These are phyloP conservation scores for Silvanus unidentatus DNA, from an alignment of 2,888 invertebrate species.

Conservation along the genomic window DNA sequence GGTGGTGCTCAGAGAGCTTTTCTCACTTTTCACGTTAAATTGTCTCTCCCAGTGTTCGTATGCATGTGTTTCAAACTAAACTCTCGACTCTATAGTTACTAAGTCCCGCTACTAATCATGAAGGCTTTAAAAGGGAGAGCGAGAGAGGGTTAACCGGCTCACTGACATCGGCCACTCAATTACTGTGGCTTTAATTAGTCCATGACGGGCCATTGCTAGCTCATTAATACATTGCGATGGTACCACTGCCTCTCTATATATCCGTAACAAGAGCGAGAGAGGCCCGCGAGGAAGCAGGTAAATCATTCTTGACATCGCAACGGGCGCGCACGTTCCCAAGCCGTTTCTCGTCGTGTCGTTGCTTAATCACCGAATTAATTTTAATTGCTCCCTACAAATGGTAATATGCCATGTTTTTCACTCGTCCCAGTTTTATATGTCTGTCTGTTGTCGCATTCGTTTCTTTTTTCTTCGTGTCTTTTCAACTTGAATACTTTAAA, in stretches of 20 bases:
- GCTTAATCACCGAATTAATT: constrained; percentile 43
- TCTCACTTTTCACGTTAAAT: too few relatives aligned
- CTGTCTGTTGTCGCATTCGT: too few relatives aligned
- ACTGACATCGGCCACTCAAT: constrained; percentile 46
- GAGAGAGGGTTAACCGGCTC: constrained; percentile 41
- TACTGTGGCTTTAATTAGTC: constrained; percentile 46
- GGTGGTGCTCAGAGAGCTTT: background rate
- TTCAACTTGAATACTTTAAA: too few relatives aligned
- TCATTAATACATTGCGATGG: constrained; percentile 42
- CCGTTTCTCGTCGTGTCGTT: constrained; percentile 34
- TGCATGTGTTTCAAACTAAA: too few relatives aligned
- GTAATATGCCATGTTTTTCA: constrained; percentile 32
- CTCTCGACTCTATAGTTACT: constrained; percentile 3
- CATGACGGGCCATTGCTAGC: constrained; percentile 46
- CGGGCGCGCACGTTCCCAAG: constrained; percentile 23
- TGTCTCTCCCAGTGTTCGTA: constrained; percentile 5
- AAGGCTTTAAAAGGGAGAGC: constrained; percentile 38
- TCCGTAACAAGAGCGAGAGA: constrained; percentile 15
- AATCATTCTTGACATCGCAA: constrained; percentile 38
- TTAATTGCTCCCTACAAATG: constrained; percentile 38
- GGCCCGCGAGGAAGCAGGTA: constrained; percentile 42
- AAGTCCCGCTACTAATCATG: constrained; percentile 36
- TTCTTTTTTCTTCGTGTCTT: too few relatives aligned
- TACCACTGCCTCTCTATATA: background rate
- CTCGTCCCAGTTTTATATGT: constrained; percentile 10